Evolutionary conservation across 2,888 invertebrate genomes (phyloP), one percentile per base, ranked within the genome.

Genomic region (Sinopyrophorus schimmeli): DNA sequence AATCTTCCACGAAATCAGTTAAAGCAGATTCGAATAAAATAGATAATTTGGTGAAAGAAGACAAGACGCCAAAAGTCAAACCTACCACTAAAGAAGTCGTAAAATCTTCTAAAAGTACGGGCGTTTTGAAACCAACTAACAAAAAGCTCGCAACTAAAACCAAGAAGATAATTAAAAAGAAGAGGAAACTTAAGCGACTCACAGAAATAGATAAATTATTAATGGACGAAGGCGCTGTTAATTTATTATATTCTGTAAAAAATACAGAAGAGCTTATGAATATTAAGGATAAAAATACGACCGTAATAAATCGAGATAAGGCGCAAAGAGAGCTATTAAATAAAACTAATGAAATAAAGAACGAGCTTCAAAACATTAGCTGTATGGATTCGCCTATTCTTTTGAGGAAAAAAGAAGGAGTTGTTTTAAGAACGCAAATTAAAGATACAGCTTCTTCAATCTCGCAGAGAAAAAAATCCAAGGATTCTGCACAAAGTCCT

Each of bases 191-290:
- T 37, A 68, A 64, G 51, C 54, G 65, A n/a, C 44, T 81, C 44
- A 78, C 82, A 11, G 92, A 92, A 74, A 79, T 92, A 39, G 89
- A 90, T 63, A 82, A 78, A 49, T 70, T 92, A 37, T 74, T 92
- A 50, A 87, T 87, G 74, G 92, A 92, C 68, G 92, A 92, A 67
- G 91, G 92, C 1, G 90, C 91, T 2, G 86, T 89, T 1, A 91
- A 91, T 71, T 86, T 92, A 83, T 76, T 92, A 26, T 89, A 88
- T 64, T 86, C 89, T 12, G 80, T 91, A 1, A 88, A 89, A 60
- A 75, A 72, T 40, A 69, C 73, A 1, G 74, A 77, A n/a, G 75
- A 65, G 14, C 28, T 53, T 7, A 49, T 57, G 6, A 37, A 32
- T 4, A 12, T 43, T 1, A 47, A 46, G n/a, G 69, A 64, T 42